Base-by-base conservation (phyloP, 2,888 invertebrate species). In the Mythimna ferrago region DNA sequence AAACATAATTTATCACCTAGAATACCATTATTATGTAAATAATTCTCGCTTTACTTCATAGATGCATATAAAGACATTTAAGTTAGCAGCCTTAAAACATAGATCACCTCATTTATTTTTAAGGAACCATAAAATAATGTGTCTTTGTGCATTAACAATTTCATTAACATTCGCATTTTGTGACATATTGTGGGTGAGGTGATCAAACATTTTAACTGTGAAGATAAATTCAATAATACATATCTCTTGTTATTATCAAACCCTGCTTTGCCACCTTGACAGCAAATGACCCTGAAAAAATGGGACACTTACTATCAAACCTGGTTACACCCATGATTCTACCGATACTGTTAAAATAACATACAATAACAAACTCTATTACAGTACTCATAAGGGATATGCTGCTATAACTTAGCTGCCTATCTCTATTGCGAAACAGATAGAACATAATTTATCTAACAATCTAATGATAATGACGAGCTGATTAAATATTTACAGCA, bases 381-480 rank as follows among this genome's bases (percentile, higher is more conserved):
- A 1, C 35, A 62, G 35, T 64, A 71, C 26, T 16, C 32, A 75
- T 77, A 86, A 58, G 73, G 82, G 53, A 21, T 73, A 76, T 19
- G 58, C 62, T 77, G 66, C 69, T 76, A 41, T 66, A 57, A 66
- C 64, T 66, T 54, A 87, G 86, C 87, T 86, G 82, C 86, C 84
- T 82, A 83, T 71, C 81, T 71, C 11, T 57, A 73, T 73, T 71
- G 58, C 53, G 62, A 67, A 71, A 81, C 58, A 71, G 74, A 83
- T 87, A 83, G 75, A 72, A 65, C 48, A 80, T 38, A 54, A 76
- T 66, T 80, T 80, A 85, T 88, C 76, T 80, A 81, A 80, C 51
- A 71, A 48, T 69, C 63, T 58, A 57, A 71, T 53, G 73, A 85
- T 87, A 78, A 76, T 73, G 57, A 81, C 66, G 56, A 73, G 54